Evolutionary conservation across 1,140 invertebrate species (phyloP).

Genomic region (Panagrolaimus sp.): DNA sequence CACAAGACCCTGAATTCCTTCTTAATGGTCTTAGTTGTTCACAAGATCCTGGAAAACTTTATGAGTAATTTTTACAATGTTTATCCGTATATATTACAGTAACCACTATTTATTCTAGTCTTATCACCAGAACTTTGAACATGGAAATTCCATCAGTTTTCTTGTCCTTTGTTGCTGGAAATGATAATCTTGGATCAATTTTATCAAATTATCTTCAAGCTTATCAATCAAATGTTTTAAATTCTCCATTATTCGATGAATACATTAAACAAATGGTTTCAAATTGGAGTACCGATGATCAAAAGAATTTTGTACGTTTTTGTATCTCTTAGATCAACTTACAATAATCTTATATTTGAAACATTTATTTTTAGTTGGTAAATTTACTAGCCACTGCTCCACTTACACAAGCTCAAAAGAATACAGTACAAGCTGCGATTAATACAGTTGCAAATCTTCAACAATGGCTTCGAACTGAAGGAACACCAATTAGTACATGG

Average conservation of each 20-base stretch:
- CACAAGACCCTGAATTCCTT: not conserved
- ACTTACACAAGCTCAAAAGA: too few relatives aligned
- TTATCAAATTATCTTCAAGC: not conserved
- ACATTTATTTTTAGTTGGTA: too few relatives aligned
- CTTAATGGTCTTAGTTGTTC: not conserved
- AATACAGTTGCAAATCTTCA: too few relatives aligned
- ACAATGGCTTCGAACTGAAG: too few relatives aligned
- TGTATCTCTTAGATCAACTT: too few relatives aligned
- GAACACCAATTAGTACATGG: too few relatives aligned
- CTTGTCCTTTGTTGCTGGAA: not conserved
- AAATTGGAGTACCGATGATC: not conserved
- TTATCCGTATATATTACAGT: not conserved
- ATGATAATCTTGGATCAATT: slow-evolving; percentile 1
- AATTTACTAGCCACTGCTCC: too few relatives aligned
- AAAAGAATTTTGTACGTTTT: not conserved
- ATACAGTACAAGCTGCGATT: too few relatives aligned
- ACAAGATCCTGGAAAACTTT: too few relatives aligned
- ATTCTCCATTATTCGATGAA: not conserved
- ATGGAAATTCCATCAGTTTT: not conserved
- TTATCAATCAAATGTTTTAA: not conserved
- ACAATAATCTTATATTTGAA: too few relatives aligned
- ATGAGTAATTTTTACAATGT: too few relatives aligned
- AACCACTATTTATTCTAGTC: not conserved
- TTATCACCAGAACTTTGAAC: not conserved
- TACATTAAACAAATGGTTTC: not conserved